These are phyloP conservation scores for Microplitis manilae DNA, from an alignment of 2,888 invertebrate genomes.

Conservation along the genomic window DNA sequence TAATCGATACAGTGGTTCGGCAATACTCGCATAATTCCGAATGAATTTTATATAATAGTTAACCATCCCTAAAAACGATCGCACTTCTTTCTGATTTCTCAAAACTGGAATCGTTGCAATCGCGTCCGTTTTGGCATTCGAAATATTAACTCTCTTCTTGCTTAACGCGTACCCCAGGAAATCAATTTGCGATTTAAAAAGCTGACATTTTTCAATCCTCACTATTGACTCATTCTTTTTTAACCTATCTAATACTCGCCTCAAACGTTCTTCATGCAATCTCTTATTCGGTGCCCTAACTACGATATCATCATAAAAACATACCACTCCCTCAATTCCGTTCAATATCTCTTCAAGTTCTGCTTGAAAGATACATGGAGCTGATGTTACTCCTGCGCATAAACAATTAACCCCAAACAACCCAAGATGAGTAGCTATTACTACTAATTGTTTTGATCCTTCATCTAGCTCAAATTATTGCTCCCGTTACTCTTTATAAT, in stretches of 20 bases:
- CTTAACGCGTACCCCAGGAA: slow-evolving; percentile 46
- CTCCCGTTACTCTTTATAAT: slow-evolving; percentile 60
- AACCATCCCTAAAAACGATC: slow-evolving; percentile 39
- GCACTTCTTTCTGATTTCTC: slow-evolving; percentile 17
- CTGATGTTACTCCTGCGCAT: slow-evolving; percentile 35
- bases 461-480: slow-evolving; percentile 60
- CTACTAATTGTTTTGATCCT: slow-evolving; percentile 57
- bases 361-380: slow-evolving; percentile 33
- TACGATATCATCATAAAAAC: slow-evolving; percentile 39
- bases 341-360: slow-evolving; percentile 33
- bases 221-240: slow-evolving; percentile 43
- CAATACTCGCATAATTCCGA: slow-evolving; percentile 16
- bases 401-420: slow-evolving; percentile 50
- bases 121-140: slow-evolving; percentile 17
- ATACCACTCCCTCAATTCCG: slow-evolving; percentile 21
- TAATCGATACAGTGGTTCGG: background rate
- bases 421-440: slow-evolving; percentile 63
- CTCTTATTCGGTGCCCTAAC: background rate
- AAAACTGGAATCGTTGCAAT: slow-evolving; percentile 11
- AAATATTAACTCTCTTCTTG: slow-evolving; percentile 23
- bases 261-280: slow-evolving; percentile 5
- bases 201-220: slow-evolving; percentile 55
- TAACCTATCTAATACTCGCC: slow-evolving; percentile 10
- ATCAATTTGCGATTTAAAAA: slow-evolving; percentile 24
- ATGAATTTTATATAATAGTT: slow-evolving; percentile 32